Evolutionary conservation across 1,140 invertebrate genomes (phyloP), one percentile per base, ranked within the genome.

Genomic region (Macrobrachium nipponense): DNA sequence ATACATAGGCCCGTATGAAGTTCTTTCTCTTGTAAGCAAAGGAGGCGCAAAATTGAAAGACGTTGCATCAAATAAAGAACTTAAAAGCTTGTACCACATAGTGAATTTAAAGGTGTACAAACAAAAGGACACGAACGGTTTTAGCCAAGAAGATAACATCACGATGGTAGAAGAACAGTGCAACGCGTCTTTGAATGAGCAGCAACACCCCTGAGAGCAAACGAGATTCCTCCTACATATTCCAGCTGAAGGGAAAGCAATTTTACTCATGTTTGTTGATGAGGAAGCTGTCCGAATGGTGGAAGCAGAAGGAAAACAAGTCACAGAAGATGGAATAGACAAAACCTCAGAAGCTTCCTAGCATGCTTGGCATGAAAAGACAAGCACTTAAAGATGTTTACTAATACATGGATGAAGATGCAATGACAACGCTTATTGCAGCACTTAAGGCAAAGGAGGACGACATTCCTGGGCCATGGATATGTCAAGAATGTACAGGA

Each of bases 191-290:
- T 5, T 51, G 44, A 51, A 51, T 51, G 44, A 51, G 44, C 44
- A 51, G 44, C 44, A 51, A 10, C 44, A 51, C 5, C 10, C 5
- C 10, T 10, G 5, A 6, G 64, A 68, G 18, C 27, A 68, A 68
- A 23, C 64, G 8, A n/a, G 0, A 27, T n/a, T n/a, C n/a, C 0
- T 66, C 18, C 64, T 68, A 68, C 64, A n/a, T n/a, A 68, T 68
- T 68, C 18, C 64, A 68, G 14, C 64, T 17, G 64, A 68, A 20
- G 64, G 5, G 23, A 81, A 58, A 68, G 62, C 44, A 17, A 81
- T 81, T 81, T 81, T 81, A 81, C 80, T 81, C n/a, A 72, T 8
- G 80, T 70, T 81, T 81, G 80, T 81, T 68, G 80, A 72, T 70
- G 80, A 10, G 66, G 36, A 68, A 68, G 36, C 62, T 70, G 80